Percentiles rank a stretch among this genome's conserved stretches.
Conservation (phyloP, 2,797 vertebrate species). For the Rallus crepitans region DNA sequence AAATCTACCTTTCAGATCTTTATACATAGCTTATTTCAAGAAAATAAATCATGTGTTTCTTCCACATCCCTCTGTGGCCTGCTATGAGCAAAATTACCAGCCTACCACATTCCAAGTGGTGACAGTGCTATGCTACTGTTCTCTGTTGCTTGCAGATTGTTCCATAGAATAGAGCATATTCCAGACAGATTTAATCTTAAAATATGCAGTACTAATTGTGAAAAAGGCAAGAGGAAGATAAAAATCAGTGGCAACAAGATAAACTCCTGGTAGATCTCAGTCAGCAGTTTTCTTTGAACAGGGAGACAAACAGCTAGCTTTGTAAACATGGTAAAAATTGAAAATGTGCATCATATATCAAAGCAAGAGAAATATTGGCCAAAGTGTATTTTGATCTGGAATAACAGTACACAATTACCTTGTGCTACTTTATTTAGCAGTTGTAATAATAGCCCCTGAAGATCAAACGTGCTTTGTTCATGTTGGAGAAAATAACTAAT, state of each 20-base stretch:
- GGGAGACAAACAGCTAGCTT: background rate
- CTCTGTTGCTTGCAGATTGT: background rate
- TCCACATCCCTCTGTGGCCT: background rate
- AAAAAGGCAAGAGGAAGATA: slow-evolving; percentile 26
- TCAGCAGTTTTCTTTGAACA: slow-evolving; percentile 31
- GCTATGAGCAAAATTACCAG: background rate
- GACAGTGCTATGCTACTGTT: background rate
- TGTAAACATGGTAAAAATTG: background rate
- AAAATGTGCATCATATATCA: background rate
- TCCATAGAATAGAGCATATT: slow-evolving; percentile 3
- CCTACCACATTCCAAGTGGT: background rate
- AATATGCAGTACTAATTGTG: slow-evolving; percentile 35
- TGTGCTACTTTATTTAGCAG: background rate
- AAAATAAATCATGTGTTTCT: background rate
- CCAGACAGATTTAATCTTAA: slow-evolving; percentile 34
- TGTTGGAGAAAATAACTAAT: background rate
- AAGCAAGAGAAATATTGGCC: background rate
- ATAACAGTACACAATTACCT: background rate
- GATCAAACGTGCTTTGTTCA: background rate
- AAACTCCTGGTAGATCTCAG: background rate
- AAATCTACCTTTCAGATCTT: background rate
- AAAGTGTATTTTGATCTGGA: background rate
- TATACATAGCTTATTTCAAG: background rate
- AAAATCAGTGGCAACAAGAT: slow-evolving; percentile 18
- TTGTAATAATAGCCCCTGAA: background rate